Percentiles rank a stretch among this genome's conserved stretches.
These are phyloP conservation scores for Pagrus major DNA, from an alignment of 2,113 vertebrate species.

Conservation along the genomic window DNA sequence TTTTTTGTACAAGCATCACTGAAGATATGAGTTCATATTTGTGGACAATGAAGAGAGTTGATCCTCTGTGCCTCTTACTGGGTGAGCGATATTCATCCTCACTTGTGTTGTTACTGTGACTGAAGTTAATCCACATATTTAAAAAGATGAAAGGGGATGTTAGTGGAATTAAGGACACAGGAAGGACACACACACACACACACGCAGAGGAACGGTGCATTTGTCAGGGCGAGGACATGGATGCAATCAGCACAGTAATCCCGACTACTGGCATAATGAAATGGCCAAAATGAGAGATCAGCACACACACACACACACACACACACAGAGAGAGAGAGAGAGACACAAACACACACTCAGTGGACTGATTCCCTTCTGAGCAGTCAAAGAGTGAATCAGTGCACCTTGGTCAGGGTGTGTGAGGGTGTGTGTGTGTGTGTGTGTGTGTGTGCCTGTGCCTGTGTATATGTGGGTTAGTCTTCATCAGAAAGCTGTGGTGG, in stretches of 20 bases:
- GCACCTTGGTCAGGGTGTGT: constrained; percentile 1
- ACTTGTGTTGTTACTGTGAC: background rate
- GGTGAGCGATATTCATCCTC: background rate
- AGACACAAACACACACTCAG: too few species aligned
- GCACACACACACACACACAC: background rate
- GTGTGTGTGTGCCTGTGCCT: background rate
- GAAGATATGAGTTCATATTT: background rate
- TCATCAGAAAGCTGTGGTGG: background rate
- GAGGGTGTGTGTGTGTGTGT: background rate
- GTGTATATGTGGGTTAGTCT: background rate
- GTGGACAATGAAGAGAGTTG: background rate
- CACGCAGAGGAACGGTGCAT: background rate
- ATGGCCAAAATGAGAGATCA: constrained; percentile 37
- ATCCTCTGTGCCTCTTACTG: background rate
- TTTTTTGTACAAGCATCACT: background rate
- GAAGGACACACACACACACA: constrained; percentile 7
- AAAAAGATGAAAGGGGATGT: constrained; percentile 24
- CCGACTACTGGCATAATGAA: constrained; percentile 46
- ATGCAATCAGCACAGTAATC: constrained; percentile 48
- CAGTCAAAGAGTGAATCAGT: background rate
- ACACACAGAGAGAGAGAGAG: background rate
- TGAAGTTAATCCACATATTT: constrained; percentile 35
- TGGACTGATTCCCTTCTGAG: background rate
- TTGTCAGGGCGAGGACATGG: constrained; percentile 12
- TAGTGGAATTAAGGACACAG: constrained; percentile 32